phyloP scores from a whole-genome alignment of 2,888 invertebrate species.

The Incurvaria masculella region DNA sequence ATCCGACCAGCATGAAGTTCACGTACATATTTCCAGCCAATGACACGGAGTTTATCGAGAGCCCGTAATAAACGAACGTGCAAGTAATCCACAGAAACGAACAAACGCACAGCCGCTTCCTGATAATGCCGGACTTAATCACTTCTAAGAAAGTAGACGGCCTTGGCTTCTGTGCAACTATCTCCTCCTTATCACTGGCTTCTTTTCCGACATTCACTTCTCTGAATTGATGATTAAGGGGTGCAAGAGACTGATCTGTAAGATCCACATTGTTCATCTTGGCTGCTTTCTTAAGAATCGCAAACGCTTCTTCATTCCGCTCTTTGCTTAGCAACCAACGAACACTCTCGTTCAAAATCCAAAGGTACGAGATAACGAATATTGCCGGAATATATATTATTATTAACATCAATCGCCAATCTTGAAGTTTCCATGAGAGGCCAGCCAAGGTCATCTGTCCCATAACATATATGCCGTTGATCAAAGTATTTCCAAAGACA shows the following conservation, averaged over 20 bases:
- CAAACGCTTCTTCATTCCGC: conserved; percentile 60
- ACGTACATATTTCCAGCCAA: conserved; percentile 72
- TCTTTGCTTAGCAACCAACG: conserved; percentile 75
- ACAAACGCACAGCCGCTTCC: conserved; percentile 59
- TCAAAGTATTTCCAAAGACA: conserved; percentile 69
- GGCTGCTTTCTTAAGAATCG: conserved; percentile 62
- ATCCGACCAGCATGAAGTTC: conserved; percentile 66
- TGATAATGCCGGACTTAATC: conserved; percentile 53
- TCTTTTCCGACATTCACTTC: conserved; percentile 17
- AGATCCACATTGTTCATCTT: conserved; percentile 57
- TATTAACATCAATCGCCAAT: conserved; percentile 67
- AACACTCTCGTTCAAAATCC: conserved; percentile 70
- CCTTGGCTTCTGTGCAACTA: conserved; percentile 6
- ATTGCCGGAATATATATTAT: conserved; percentile 68
- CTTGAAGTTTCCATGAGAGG: conserved; percentile 64
- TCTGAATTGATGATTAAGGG: conserved; percentile 31
- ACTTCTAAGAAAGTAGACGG: conserved; percentile 32
- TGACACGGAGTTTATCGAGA: conserved; percentile 73
- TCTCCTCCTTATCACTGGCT: conserved; percentile 13
- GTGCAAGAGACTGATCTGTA: conserved; percentile 36
- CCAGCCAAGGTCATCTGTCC: conserved; percentile 68
- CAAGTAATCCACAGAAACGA: conserved; percentile 78
- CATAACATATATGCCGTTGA: conserved; percentile 67
- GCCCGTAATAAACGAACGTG: conserved; percentile 76
- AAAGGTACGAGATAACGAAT: conserved; percentile 63